Conservation (phyloP, 2,797 vertebrate genomes). For the Knipowitschia caucasica region DNA sequence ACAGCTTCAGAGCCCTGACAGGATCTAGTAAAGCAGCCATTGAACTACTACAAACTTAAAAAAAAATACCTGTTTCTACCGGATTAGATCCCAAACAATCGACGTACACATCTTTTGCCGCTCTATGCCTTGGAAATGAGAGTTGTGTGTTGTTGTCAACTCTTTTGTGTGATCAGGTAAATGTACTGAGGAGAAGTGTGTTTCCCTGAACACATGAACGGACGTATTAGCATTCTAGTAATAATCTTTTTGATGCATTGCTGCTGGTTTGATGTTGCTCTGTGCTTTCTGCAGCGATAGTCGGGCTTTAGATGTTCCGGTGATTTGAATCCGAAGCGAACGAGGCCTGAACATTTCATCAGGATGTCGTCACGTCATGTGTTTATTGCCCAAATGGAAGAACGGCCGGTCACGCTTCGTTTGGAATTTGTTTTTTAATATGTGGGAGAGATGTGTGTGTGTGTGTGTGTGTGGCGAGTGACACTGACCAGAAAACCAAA, state of each 20-base stretch:
- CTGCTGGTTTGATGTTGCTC: constrained; percentile 25
- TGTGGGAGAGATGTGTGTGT: constrained; percentile 10
- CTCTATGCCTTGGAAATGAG: not conserved
- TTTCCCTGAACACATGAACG: not conserved
- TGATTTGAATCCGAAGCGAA: constrained; percentile 45
- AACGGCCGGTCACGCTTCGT: constrained; percentile 11
- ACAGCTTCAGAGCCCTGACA: too few species aligned
- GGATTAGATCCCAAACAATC: too few species aligned
- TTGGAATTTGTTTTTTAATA: constrained; percentile 1
- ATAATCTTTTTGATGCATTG: constrained; percentile 18
- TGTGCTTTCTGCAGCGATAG: constrained; percentile 22
- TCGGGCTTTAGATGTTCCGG: constrained; percentile 19
- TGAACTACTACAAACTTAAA: not conserved
- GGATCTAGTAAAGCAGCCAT: too few species aligned
- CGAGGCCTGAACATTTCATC: constrained; percentile 31
- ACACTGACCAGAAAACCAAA: constrained; percentile 59
- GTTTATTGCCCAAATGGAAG: constrained; percentile 24
- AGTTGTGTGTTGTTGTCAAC: constrained; percentile 1
- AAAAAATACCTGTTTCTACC: too few species aligned
- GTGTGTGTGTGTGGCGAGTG: constrained; percentile 23
- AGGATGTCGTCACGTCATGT: constrained; percentile 33
- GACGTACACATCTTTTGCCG: not conserved
- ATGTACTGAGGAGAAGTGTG: constrained; percentile 6
- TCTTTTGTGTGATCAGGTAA: constrained; percentile 3
- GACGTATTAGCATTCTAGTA: constrained; percentile 2